A percentile compares a stretch with the other conserved stretches of the same genome.
phyloP scores from a whole-genome alignment of 2,888 invertebrate species.

The Xestia sexstrigata region DNA sequence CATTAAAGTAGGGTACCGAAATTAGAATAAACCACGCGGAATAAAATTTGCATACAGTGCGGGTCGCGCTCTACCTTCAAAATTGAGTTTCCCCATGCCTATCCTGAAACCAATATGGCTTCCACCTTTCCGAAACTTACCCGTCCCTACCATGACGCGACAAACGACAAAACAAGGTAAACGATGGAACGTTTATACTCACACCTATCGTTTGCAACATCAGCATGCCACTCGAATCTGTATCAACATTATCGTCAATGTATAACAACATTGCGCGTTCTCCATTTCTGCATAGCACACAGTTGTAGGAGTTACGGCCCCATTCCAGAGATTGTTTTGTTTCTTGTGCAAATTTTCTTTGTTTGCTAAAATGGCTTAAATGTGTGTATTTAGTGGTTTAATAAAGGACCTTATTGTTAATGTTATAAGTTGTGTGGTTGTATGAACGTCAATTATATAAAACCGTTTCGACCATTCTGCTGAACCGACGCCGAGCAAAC shows the following conservation, averaged over 20 bases:
- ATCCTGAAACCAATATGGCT: constrained; percentile 77
- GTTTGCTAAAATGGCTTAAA: constrained; percentile 61
- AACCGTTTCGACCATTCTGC: constrained; percentile 1
- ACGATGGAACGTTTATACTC: constrained; percentile 62
- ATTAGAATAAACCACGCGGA: constrained; percentile 73
- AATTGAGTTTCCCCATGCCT: constrained; percentile 77
- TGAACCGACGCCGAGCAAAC: background rate
- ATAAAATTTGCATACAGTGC: constrained; percentile 77
- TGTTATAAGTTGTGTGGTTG: constrained; percentile 41
- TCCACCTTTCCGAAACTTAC: constrained; percentile 47
- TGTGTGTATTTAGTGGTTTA: constrained; percentile 62
- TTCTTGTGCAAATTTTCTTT: constrained; percentile 66
- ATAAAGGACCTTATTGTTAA: constrained; percentile 60
- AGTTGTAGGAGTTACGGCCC: constrained; percentile 49
- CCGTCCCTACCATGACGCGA: constrained; percentile 33
- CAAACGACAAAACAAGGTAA: constrained; percentile 30
- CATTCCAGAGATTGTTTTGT: constrained; percentile 63
- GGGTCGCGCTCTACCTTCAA: constrained; percentile 68
- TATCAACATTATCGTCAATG: constrained; percentile 54
- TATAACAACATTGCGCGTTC: constrained; percentile 49
- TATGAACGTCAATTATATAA: constrained; percentile 17
- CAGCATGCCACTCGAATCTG: constrained; percentile 31
- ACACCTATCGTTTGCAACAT: constrained; percentile 65
- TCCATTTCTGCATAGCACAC: constrained; percentile 38
- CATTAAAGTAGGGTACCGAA: constrained; percentile 63